Evolutionary conservation across 53 echinoderm and acorn worm species (phyloP), one percentile per base, ranked within the genome.

Genomic region (Antedon mediterranea): DNA sequence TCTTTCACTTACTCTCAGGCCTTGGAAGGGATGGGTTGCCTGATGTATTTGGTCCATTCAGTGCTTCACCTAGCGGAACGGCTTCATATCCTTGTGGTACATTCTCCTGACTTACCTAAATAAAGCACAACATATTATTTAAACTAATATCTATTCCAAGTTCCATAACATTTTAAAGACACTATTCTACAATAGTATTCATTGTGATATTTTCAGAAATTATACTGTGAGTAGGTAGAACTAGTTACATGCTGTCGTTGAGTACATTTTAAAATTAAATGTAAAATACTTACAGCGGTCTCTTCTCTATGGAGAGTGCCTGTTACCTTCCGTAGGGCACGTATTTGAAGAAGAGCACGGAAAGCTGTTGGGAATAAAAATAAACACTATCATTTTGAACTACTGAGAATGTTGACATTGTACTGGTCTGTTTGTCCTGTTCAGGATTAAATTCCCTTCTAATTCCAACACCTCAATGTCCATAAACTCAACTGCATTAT

Each of bases 61-160:
- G 84, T 30, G 97, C 97, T 78, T 97, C 97, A 32, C 97, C 97
- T 3, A 97, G 87, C 4, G 97, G 97, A 34, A 97, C 87, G 29
- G 97, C 97, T 74, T 97, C 89, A 79, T 97, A 97, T 0, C 97
- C 97, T 37, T 85, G 78, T 3, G 97, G 92, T 2, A 97, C 91
- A 31, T 95, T 95, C 77, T 92, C 97, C 75, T 97, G 97, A 80
- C 88, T 97, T 57, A 86, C 84, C 97, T 91, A 43, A 31, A 42
- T 26, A 80, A 57, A 78, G 14, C 28, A 32, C 30, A 71, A 71
- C 33, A 32, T 3, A 81, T 74, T 0, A 37, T 23, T 28, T 43
- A 4, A 31, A 44, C 3, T 34, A 11, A 34, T 31, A 33, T 8
- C 14, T 28, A 79, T 26, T 27, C 6, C 27, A 13, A 6, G 20